Percentiles rank a stretch among this genome's conserved stretches.
phyloP scores from a whole-genome alignment of 2,797 vertebrate genomes.

The Trachops cirrhosus region DNA sequence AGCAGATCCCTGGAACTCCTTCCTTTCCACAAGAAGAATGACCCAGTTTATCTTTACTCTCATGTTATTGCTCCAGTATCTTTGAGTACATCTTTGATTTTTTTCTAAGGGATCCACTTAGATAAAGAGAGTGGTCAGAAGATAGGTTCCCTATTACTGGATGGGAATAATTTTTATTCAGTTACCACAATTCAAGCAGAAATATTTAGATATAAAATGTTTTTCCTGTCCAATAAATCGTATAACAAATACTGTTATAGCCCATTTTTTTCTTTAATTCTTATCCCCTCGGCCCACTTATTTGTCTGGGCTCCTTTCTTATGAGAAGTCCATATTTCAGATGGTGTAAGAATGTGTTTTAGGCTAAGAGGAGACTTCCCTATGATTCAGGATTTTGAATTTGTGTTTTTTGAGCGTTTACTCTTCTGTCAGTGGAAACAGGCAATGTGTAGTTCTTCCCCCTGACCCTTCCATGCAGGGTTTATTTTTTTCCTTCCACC shows the following conservation, averaged over 20 bases:
- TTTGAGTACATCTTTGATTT: background rate
- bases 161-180: background rate
- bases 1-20: background rate
- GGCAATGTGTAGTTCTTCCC: background rate
- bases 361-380: background rate
- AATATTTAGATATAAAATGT: background rate
- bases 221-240: background rate
- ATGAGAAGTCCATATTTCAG: background rate
- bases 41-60: background rate
- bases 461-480: background rate
- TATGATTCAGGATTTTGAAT: background rate
- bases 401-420: background rate
- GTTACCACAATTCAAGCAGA: background rate
- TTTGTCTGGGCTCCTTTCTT: background rate
- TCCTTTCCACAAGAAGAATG: background rate
- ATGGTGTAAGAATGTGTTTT: background rate
- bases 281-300: background rate
- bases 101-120: background rate
- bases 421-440: background rate
- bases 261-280: background rate
- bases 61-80: background rate
- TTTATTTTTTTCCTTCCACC: background rate
- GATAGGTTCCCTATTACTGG: background rate
- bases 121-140: background rate
- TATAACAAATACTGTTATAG: background rate